These are phyloP conservation scores for Microhierax caerulescens DNA, from an alignment of 2,797 vertebrate species.

Conservation along the genomic window DNA sequence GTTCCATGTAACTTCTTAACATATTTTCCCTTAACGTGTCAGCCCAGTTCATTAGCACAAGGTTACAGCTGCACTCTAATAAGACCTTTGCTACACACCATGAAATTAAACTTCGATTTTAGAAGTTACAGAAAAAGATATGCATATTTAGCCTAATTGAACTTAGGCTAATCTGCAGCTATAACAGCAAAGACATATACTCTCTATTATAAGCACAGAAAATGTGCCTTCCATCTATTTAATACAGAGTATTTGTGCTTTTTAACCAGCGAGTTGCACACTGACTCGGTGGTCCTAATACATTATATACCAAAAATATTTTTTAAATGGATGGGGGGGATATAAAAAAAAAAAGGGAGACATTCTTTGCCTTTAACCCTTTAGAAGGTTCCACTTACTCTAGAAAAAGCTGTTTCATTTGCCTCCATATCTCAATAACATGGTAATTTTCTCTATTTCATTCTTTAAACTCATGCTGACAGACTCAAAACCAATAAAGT, in stretches of 20 bases:
- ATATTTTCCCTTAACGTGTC: neutral
- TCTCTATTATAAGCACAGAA: neutral
- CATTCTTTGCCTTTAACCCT: neutral
- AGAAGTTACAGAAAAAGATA: neutral
- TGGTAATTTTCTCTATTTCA: neutral
- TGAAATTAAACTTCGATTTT: neutral
- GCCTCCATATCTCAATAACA: neutral
- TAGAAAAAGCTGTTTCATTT: neutral
- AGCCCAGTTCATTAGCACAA: neutral
- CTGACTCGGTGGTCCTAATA: neutral
- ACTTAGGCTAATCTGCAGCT: neutral
- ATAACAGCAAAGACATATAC: neutral
- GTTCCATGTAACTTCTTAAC: neutral
- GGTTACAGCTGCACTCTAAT: neutral
- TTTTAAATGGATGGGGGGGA: neutral
- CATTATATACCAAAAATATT: neutral
- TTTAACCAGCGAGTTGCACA: neutral
- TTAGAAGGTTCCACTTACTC: neutral
- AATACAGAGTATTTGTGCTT: neutral
- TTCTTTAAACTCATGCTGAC: neutral
- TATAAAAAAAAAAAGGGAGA: neutral
- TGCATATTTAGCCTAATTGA: neutral
- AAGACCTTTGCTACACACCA: neutral
- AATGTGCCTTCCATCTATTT: rapidly evolving
- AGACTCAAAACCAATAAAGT: neutral